phyloP scores from a whole-genome alignment of 2,888 invertebrate species.

The Bibio marci region DNA sequence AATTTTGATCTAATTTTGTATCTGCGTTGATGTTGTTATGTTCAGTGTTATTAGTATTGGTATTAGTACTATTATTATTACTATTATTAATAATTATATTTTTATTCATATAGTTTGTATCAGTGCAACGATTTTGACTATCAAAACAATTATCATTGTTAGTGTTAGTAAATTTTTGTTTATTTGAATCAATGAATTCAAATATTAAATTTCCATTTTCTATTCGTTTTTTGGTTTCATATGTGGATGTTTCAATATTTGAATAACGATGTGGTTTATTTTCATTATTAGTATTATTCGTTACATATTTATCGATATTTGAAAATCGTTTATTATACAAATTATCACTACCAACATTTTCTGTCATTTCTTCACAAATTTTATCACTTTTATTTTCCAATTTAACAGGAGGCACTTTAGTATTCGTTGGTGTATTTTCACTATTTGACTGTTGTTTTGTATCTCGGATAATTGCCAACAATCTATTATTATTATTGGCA shows the following conservation, averaged over 20 bases:
- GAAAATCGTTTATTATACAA: conserved; percentile 21
- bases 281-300: background rate
- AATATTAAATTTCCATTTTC: conserved; percentile 26
- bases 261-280: conserved; percentile 23
- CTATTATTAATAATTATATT: background rate
- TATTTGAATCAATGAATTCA: conserved; percentile 19
- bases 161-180: conserved; percentile 8
- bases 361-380: background rate
- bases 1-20: conserved; percentile 22
- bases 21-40: conserved; percentile 22
- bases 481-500: conserved; percentile 36
- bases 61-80: conserved; percentile 2
- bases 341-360: too few species aligned
- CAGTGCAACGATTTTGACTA: background rate
- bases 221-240: conserved; percentile 21
- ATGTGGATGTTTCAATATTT: conserved; percentile 24
- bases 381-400: background rate
- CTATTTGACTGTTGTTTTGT: conserved; percentile 20
- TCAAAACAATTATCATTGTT: conserved; percentile 5
- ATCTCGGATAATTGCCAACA: conserved; percentile 44
- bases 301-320: conserved; percentile 19
- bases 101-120: background rate
- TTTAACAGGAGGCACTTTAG: background rate
- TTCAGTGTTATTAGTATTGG: conserved; percentile 3
- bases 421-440: conserved; percentile 5